Conservation (phyloP, 1,140 invertebrate species). For the Helicoverpa armigera region DNA sequence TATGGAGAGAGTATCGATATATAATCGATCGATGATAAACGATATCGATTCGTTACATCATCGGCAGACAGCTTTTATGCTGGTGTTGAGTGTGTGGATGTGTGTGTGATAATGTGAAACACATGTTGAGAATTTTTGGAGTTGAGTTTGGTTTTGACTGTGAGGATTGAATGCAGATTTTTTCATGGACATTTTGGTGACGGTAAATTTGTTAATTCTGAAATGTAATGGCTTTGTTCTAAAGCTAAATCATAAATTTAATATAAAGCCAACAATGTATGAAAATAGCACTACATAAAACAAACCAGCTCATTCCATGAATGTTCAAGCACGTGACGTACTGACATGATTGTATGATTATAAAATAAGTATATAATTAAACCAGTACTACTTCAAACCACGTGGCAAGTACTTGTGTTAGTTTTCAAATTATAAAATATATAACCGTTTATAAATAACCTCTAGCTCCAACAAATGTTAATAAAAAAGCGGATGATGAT, state of each 20-base stretch:
- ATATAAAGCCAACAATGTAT: neutral
- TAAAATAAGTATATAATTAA: neutral
- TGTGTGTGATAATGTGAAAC: neutral
- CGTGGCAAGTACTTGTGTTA: conserved; percentile 10
- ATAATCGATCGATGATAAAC: conserved; percentile 32
- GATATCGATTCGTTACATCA: conserved; percentile 8
- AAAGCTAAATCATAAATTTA: neutral
- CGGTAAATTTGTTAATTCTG: too few relatives aligned
- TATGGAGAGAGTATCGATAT: conserved; percentile 11
- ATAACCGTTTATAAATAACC: neutral
- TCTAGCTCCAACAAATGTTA: neutral
- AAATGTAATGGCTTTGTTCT: too few relatives aligned
- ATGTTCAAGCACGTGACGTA: neutral
- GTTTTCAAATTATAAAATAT: conserved; percentile 9
- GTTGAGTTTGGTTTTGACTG: too few relatives aligned
- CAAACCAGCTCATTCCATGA: neutral
- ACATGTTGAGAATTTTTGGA: neutral
- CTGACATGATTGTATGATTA: neutral
- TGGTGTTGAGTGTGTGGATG: neutral
- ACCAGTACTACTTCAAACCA: neutral
- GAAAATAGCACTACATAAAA: neutral
- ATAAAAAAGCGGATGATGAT: conserved; percentile 29
- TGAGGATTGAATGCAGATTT: too few relatives aligned
- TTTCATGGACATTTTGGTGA: too few relatives aligned
- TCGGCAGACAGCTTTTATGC: neutral